phyloP scores from a whole-genome alignment of 2,113 vertebrate species.

The Seriola aureovittata region DNA sequence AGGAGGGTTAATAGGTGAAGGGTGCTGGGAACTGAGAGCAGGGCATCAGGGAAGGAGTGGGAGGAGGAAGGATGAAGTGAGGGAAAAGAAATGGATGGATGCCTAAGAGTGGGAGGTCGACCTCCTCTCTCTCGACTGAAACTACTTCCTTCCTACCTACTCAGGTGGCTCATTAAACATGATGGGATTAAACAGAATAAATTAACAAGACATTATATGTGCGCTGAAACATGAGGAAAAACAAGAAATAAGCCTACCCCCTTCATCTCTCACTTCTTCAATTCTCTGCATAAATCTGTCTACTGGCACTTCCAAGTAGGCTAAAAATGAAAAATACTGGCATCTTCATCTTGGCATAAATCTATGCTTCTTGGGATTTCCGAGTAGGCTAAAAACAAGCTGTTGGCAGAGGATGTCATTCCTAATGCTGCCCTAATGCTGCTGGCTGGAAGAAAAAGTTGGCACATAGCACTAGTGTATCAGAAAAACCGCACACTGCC shows the following conservation, averaged over 20 bases:
- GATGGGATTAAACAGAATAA: slow-evolving; percentile 62
- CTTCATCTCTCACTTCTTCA: slow-evolving; percentile 51
- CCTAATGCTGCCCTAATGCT: slow-evolving; percentile 67
- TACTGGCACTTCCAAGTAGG: slow-evolving; percentile 65
- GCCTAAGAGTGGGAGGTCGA: slow-evolving; percentile 45
- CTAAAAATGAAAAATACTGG: slow-evolving; percentile 76
- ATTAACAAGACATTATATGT: slow-evolving; percentile 2
- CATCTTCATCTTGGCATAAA: slow-evolving; percentile 72
- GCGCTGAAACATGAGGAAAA: slow-evolving; percentile 29
- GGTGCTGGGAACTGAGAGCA: slow-evolving; percentile 46
- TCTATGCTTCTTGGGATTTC: slow-evolving; percentile 74
- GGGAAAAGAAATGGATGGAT: slow-evolving; percentile 26
- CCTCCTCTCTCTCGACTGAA: slow-evolving; percentile 60
- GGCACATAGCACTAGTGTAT: slow-evolving; percentile 62
- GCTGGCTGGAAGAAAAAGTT: slow-evolving; percentile 75
- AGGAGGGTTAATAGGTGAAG: slow-evolving; percentile 71
- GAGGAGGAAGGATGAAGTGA: slow-evolving; percentile 32
- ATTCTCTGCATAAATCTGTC: slow-evolving; percentile 60
- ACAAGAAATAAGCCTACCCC: slow-evolving; percentile 41
- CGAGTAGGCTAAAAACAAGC: slow-evolving; percentile 78
- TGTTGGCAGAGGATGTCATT: slow-evolving; percentile 76
- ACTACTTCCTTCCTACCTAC: slow-evolving; percentile 52
- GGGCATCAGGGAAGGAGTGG: slow-evolving; percentile 43
- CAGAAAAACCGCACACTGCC: slow-evolving; percentile 66
- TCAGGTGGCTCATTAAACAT: slow-evolving; percentile 52